Base-by-base conservation (phyloP, 2,888 invertebrate genomes). In the Protula sp. region DNA sequence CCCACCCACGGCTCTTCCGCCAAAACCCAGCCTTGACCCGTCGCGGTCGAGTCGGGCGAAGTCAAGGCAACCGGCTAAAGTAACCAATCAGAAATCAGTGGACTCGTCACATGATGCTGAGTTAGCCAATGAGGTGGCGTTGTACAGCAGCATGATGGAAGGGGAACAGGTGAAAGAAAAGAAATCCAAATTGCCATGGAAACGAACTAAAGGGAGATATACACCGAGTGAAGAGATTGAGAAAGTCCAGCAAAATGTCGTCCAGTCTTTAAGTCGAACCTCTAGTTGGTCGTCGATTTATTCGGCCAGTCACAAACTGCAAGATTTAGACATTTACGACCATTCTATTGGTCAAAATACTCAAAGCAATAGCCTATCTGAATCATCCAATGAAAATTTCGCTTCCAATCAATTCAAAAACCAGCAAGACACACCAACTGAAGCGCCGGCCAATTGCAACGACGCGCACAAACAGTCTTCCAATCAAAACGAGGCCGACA, bases 171-270 rank as follows among this genome's bases (percentile, higher is more conserved):
- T 5, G 24, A 50, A 50, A 24, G 19, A 22, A 24, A 22, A 22
- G 24, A 50, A 22, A 24, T 22, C 50, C 14, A 50, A 50, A 26
- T 50, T 50, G 50, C 50, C 50, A 50, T 50, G 50, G 50, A 50
- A 50, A 22, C 14, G 24, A 24, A 50, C 14, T 24, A 50, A 50
- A 26, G 50, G 50, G 19, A 50, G 50, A 26, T 50, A 50, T 26
- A 50, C 50, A n/a, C 50, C 50, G 5, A 50, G 24, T 50, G 50
- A 50, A 24, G 50, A 50, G 50, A n/a, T 50, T n/a, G 50, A 50
- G 50, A 9, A 24, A 9, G 24, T 22, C 5, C 9, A 50, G n/a
- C n/a, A 14, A n/a, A 38, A 38, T n/a, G n/a, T 38, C 45, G 9
- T 38, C 9, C 45, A 38, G 45, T 38, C 45, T 14, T 14, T 14